Base-by-base conservation (phyloP, 2,888 invertebrate genomes). In the Octonoba sinensis region DNA sequence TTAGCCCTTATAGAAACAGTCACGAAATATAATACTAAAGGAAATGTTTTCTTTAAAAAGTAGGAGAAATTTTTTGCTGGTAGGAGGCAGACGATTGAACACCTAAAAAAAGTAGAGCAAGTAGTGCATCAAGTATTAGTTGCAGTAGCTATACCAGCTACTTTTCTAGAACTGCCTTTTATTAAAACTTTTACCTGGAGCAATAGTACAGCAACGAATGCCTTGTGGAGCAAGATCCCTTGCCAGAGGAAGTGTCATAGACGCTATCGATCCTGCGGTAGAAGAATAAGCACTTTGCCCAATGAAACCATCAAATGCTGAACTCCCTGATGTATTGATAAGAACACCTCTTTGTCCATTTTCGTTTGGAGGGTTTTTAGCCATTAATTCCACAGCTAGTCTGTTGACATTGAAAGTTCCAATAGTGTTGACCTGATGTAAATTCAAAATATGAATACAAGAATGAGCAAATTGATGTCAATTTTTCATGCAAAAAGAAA, bases 401-500 rank as follows among this genome's bases (percentile, higher is more conserved):
- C 99, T 91, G 82, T 94, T 94, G 1, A 95, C 94, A 89, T 99
- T 99, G 89, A 99, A 99, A 15, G 96, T 95, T 12, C 99, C 99
- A 77, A 93, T 89, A 49, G 94, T 92, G 87, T 99, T 99, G 12
- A 96, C 92, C 93, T 94, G 92, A 4, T 97, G 85, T 73, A 96
- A 92, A 44, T 20, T 2, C 36, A 36, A 24, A 22, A 22, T 22
- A 15, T 6, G 3, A 27, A 59, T 20, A 59, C 4, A 22, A 6
- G 12, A 22, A 62, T 13, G 12, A 62, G 36, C 1, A 6, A 22
- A 20, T 12, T 22, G 15, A 59, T 16, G 2, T 36, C 62, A 36
- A 16, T 13, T 22, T n/a, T 1, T 22, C 1, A 4, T n/a, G n/a
- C n/a, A 62, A 36, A 36, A 62, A 44, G 12, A 60, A 62, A 62